Conservation (phyloP, 2,113 vertebrate genomes). For the Dicrurus megarhynchus region DNA sequence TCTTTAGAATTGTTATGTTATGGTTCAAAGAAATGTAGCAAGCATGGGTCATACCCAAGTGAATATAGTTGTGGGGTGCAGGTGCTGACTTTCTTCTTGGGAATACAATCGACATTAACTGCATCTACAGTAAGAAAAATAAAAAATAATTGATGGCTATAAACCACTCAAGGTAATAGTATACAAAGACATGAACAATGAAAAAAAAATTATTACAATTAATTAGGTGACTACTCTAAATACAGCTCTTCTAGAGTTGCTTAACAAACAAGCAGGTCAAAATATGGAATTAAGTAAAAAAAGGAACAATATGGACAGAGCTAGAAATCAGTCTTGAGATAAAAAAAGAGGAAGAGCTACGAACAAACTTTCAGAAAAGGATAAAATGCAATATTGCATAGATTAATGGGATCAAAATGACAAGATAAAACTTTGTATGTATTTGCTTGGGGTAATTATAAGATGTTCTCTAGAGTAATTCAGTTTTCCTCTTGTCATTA, state of each 20-base stretch:
- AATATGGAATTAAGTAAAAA: conserved; percentile 13
- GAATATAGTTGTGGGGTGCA: not conserved
- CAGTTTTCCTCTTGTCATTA: conserved; percentile 36
- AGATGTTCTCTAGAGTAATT: not conserved
- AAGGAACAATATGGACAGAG: not conserved
- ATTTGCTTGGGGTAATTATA: not conserved
- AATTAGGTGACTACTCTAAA: not conserved
- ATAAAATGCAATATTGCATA: conserved; percentile 9
- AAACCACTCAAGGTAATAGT: not conserved
- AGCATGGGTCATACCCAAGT: not conserved
- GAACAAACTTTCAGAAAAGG: not conserved
- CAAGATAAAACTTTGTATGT: conserved; percentile 20
- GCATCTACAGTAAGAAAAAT: conserved; percentile 14
- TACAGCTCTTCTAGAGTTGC: not conserved
- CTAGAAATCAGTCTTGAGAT: conserved; percentile 18
- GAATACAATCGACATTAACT: not conserved
- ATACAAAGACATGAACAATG: conserved; percentile 19
- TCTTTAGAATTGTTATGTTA: not conserved
- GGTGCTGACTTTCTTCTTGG: not conserved
- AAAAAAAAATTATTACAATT: conserved; percentile 16
- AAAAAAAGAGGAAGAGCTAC: not conserved
- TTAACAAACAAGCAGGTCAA: conserved; percentile 33
- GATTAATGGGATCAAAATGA: conserved; percentile 17
- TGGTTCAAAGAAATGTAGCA: not conserved
- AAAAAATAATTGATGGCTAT: conserved; percentile 19